These are phyloP conservation scores for Psylliodes chrysocephalus DNA, from an alignment of 2,888 invertebrate genomes.

Conservation along the genomic window DNA sequence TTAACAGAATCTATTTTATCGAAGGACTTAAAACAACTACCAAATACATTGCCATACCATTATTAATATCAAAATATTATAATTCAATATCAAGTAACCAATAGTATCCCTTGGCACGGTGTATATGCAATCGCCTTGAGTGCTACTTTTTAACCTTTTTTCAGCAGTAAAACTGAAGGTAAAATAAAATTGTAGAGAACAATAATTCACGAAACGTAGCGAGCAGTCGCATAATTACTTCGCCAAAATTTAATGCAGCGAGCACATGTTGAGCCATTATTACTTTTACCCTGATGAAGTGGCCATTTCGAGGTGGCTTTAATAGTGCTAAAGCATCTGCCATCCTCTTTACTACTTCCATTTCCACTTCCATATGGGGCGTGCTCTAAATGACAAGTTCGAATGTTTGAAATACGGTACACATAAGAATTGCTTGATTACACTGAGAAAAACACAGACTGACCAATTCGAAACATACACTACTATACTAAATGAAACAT, in stretches of 20 bases:
- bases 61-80: too few relatives aligned
- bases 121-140: too few relatives aligned
- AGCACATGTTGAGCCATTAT: constrained; percentile 42
- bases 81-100: too few relatives aligned
- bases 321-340: constrained; percentile 28
- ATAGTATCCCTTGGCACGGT: too few relatives aligned
- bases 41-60: too few relatives aligned
- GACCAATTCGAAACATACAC: too few relatives aligned
- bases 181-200: constrained; percentile 8
- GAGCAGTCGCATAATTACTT: constrained; percentile 34
- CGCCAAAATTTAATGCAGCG: constrained; percentile 44
- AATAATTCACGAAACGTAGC: constrained; percentile 25
- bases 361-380: constrained; percentile 30
- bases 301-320: constrained; percentile 44
- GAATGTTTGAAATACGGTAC: not conserved
- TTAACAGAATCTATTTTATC: too few relatives aligned
- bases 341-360: constrained; percentile 17
- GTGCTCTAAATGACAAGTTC: constrained; percentile 17
- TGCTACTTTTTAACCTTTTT: not conserved
- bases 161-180: constrained; percentile 1
- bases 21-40: too few relatives aligned
- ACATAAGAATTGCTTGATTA: not conserved
- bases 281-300: constrained; percentile 46
- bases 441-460: too few relatives aligned
- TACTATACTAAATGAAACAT: too few relatives aligned